Evolutionary conservation across 2,113 vertebrate genomes (phyloP).

Genomic region (Sitta europaea): DNA sequence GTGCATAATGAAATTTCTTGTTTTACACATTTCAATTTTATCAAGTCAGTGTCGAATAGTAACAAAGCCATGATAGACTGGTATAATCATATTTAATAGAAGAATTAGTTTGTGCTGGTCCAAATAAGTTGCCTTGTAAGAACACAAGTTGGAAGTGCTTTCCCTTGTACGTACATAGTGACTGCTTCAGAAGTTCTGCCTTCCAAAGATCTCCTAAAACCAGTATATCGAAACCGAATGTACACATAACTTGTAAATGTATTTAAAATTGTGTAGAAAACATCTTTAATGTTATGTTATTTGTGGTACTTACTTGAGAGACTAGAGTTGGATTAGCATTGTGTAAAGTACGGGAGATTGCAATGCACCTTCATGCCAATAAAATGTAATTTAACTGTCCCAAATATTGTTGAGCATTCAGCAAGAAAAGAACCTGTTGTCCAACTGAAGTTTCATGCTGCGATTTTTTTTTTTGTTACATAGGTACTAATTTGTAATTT

Average conservation of each 20-base stretch:
- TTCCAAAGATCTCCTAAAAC: slow-evolving; percentile 74
- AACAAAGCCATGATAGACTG: slow-evolving; percentile 78
- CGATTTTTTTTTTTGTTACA: slow-evolving; percentile 83
- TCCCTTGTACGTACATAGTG: slow-evolving; percentile 67
- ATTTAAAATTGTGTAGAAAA: slow-evolving; percentile 76
- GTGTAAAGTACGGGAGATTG: slow-evolving; percentile 90
- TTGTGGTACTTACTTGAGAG: slow-evolving; percentile 84
- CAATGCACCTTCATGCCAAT: slow-evolving; percentile 93
- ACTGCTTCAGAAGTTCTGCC: slow-evolving; percentile 73
- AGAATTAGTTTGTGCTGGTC: slow-evolving; percentile 76
- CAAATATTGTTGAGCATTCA: slow-evolving; percentile 80
- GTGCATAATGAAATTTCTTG: slow-evolving; percentile 55
- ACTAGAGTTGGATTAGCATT: slow-evolving; percentile 79
- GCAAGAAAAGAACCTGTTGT: slow-evolving; percentile 74
- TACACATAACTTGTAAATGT: slow-evolving; percentile 76
- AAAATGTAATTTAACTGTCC: slow-evolving; percentile 81
- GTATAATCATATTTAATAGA: slow-evolving; percentile 74
- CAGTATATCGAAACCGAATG: slow-evolving; percentile 70
- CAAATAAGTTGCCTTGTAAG: slow-evolving; percentile 81
- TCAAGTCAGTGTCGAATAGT: slow-evolving; percentile 65
- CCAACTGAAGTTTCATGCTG: slow-evolving; percentile 81
- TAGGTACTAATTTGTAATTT: slow-evolving; percentile 90
- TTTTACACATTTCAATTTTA: slow-evolving; percentile 73
- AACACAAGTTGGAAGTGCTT: slow-evolving; percentile 72
- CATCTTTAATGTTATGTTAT: slow-evolving; percentile 77